Evolutionary conservation across 92 coral and sea anemone genomes (phyloP).

Genomic region (Umimayanthus chanpuru): DNA sequence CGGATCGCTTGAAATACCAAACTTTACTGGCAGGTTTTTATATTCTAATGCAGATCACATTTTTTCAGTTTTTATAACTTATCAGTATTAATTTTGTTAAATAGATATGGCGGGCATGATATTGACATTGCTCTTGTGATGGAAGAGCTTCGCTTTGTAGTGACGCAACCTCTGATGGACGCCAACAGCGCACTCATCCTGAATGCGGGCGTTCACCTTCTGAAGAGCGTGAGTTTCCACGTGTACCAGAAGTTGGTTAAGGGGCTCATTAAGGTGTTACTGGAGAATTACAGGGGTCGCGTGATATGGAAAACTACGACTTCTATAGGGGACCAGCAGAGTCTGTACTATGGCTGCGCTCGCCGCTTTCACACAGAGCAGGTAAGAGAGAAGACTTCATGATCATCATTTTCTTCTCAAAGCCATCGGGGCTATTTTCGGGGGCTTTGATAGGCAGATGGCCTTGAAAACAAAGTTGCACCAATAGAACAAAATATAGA

Average conservation of each 20-base stretch:
- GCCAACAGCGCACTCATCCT: constrained; percentile 66
- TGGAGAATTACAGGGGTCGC: constrained; percentile 55
- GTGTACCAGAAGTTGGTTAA: constrained; percentile 71
- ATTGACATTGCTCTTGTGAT: constrained; percentile 56
- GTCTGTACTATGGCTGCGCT: constrained; percentile 69
- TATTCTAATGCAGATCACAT: too few species aligned
- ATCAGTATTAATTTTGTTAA: neutral
- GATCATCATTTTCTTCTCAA: too few species aligned
- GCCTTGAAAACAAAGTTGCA: neutral
- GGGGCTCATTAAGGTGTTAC: constrained; percentile 61
- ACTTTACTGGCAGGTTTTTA: too few species aligned
- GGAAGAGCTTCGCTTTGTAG: constrained; percentile 63
- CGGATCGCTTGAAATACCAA: too few species aligned
- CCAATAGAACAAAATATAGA: too few species aligned
- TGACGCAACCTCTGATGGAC: constrained; percentile 72
- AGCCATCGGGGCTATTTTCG: too few species aligned
- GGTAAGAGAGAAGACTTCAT: constrained; percentile 38
- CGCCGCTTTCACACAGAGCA: constrained; percentile 84
- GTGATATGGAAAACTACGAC: constrained; percentile 85
- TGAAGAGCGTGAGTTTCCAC: constrained; percentile 72
- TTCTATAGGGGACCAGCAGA: constrained; percentile 75
- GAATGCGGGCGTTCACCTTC: constrained; percentile 72
- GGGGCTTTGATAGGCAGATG: too few species aligned
- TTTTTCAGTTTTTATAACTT: neutral
- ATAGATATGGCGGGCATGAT: constrained; percentile 68